These are phyloP conservation scores for Pantelozetes paolii DNA, from an alignment of 2,888 invertebrate species.

Conservation along the genomic window DNA sequence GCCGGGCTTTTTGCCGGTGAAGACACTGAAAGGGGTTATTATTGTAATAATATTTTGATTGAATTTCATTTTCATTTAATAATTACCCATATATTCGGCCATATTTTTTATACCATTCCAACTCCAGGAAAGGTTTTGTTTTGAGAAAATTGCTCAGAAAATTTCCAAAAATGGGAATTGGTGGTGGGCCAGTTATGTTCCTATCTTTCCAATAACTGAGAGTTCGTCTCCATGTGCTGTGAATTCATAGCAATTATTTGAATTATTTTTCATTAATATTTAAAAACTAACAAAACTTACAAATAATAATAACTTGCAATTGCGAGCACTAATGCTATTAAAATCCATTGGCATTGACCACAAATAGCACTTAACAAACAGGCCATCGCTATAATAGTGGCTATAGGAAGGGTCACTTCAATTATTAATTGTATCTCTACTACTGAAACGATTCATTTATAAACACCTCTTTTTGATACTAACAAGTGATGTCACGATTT, in stretches of 20 bases:
- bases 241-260: too few relatives aligned
- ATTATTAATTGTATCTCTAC: not conserved
- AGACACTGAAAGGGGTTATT: not conserved
- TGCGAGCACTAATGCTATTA: not conserved
- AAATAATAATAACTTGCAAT: not conserved
- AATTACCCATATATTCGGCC: constrained; percentile 33
- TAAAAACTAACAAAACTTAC: constrained; percentile 2
- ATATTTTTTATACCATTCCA: not conserved
- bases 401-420: not conserved
- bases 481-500: too few relatives aligned
- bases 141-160: not conserved
- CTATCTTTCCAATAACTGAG: constrained; percentile 5
- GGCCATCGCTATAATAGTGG: not conserved
- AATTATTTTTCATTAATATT: too few relatives aligned
- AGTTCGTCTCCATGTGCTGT: not conserved
- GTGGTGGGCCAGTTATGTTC: not conserved
- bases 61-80: not conserved
- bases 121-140: not conserved
- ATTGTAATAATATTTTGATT: not conserved
- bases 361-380: not conserved
- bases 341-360: not conserved
- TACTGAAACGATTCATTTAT: too few relatives aligned
- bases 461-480: too few relatives aligned
- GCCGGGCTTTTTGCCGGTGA: not conserved
- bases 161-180: constrained; percentile 10